Evolutionary conservation across 2,888 invertebrate species (phyloP), one percentile per base, ranked within the genome.

Genomic region (Microchrysa polita): DNA sequence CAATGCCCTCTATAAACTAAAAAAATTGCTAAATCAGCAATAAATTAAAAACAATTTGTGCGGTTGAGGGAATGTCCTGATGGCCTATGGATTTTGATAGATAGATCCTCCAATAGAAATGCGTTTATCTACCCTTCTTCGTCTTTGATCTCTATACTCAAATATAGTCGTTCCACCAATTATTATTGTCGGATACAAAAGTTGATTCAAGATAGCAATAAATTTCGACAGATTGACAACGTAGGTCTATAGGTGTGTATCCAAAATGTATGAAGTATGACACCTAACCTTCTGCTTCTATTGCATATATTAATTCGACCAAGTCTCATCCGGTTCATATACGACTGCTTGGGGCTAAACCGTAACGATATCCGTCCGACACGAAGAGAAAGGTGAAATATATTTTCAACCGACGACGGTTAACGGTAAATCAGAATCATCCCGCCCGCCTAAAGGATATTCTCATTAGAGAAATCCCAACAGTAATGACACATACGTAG

Each of bases 161-260:
- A n/a, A n/a, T n/a, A n/a, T n/a, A n/a, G n/a, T n/a, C n/a, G n/a
- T n/a, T n/a, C n/a, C n/a, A n/a, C n/a, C n/a, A n/a, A n/a, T n/a
- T n/a, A n/a, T n/a, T n/a, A n/a, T 40, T 65, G 65, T 65, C 65
- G 22, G 65, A 48, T 44, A 14, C n/a, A 34, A 65, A 65, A 23
- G 48, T 65, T 65, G 44, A 65, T 65, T 65, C 44, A 44, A 44
- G 65, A 65, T 65, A 65, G 65, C 65, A 48, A 65, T 65, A 65
- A 65, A 65, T 65, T 65, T 65, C 22, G 22, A 48, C 48, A 48
- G 65, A 65, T 65, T 65, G 65, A 44, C 34, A n/a, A n/a, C n/a
- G n/a, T n/a, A n/a, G 65, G 65, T 65, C 44, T 9, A 18, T 20
- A 5, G 2, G 22, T 9, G 65, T 65, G 44, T 22, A 22, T 5